Evolutionary conservation across 2,888 invertebrate genomes (phyloP), one percentile per base, ranked within the genome.

Genomic region (Mythimna lalbum): DNA sequence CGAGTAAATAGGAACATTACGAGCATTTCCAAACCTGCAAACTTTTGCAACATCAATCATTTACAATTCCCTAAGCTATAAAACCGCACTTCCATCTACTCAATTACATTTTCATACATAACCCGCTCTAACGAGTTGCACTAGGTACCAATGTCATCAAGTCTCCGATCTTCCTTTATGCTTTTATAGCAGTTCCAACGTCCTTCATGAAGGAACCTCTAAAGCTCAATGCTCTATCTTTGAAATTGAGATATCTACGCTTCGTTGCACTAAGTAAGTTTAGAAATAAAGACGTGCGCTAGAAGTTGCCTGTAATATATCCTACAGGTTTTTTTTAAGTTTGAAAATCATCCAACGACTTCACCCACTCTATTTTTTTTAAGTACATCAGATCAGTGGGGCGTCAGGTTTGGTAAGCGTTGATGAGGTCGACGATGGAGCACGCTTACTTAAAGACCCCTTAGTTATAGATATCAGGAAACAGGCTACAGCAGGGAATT

Each of bases 191-290:
- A 63, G 69, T 74, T 72, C 39, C 64, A 63, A 21, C 68, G 80
- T 80, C 85, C 85, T 84, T 83, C 85, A 59, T 49, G 23, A 27
- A 73, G 76, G 75, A 72, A 71, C 77, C 63, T 75, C 63, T 73
- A 70, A 77, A 80, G 69, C 81, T 80, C 69, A 43, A 71, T 76
- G 70, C 71, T 67, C 74, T 78, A 84, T 83, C 83, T 82, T 76
- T 75, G 85, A 78, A 76, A 83, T 84, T 82, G 85, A 84, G 83
- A 84, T 84, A 84, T 73, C 73, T 69, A 72, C 83, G 82, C 80
- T 84, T 78, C 83, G 80, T 49, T 84, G 63, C 66, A 73, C 84
- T 77, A 77, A 82, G 80, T 84, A 78, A 83, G 59, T 84, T 84
- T 73, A 56, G 69, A 73, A 78, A 61, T 82, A 82, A 80, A 82